phyloP scores from a whole-genome alignment of 2,113 vertebrate species.

The Heptranchias perlo region DNA sequence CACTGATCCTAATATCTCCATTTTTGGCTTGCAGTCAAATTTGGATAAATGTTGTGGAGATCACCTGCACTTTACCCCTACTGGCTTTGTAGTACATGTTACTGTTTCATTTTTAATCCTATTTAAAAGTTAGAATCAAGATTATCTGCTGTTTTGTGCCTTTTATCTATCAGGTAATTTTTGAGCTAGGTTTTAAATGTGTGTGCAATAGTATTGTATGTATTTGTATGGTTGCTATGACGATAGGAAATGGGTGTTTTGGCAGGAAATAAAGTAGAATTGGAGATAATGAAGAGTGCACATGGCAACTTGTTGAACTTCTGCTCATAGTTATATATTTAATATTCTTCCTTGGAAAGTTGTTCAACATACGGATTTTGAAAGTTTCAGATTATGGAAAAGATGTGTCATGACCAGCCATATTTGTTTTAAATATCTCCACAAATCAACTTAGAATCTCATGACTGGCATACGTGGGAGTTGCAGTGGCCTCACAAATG shows the following conservation, averaged over 20 bases:
- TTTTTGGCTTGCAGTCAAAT: too few species aligned
- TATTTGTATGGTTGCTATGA: neutral
- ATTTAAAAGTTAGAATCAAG: neutral
- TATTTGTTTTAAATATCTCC: neutral
- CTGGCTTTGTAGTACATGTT: neutral
- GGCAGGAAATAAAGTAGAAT: neutral
- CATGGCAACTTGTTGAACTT: too few species aligned
- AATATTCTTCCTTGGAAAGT: neutral
- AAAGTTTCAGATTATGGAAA: neutral
- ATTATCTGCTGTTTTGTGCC: neutral
- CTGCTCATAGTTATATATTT: neutral
- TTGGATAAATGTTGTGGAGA: neutral
- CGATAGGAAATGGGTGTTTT: neutral
- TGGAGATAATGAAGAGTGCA: neutral
- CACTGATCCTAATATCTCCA: neutral
- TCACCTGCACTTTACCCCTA: neutral
- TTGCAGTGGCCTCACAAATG: neutral
- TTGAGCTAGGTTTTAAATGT: neutral
- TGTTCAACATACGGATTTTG: neutral
- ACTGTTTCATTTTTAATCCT: neutral
- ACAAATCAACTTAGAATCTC: neutral
- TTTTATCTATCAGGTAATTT: neutral
- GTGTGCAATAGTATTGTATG: neutral
- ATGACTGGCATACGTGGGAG: neutral
- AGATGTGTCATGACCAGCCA: neutral